Evolutionary conservation across 2,113 vertebrate species (phyloP), one percentile per base, ranked within the genome.

Genomic region (Lutjanus erythropterus): DNA sequence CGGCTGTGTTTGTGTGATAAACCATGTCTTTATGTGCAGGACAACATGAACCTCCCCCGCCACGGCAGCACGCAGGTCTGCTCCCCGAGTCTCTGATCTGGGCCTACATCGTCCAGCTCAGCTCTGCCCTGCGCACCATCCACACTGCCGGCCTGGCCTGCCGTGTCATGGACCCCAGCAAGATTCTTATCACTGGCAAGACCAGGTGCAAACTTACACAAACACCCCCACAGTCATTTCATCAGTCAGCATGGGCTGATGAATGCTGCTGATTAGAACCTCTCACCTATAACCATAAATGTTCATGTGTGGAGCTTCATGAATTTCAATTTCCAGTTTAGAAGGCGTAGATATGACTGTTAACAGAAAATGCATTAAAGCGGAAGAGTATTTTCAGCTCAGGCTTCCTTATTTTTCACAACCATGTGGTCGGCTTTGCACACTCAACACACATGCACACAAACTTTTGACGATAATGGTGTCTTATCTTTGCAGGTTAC

Each of bases 41-140:
- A 58, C 98, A 98, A 77, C 97, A 98, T 1, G 97, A 99, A 84
- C 97, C 97, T 16, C 98, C 98, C 2, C 94, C 97, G 19, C 97
- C 98, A 21, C 96, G 98, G 75, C 98, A 99, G 88, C 98, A 99
- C 11, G 98, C 97, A 0, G 98, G 98, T 6, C 94, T 99, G 78
- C 94, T 99, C 60, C 98, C 98, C 0, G 98, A 99, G 85, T 99
- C 98, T 68, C 96, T 99, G 70, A 99, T 99, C 88, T 99, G 98
- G 98, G 98, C 98, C 1, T 99, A 99, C 71, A 97, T 99, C 4
- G 98, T 99, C 77, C 98, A 99, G 81, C 95, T 99, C 23, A 99
- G 97, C 86, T 99, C 98, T 3, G 98, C 98, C 0, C 86, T 99
- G 78, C 95, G 98, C 33, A 98, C 97, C 89, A 97, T 99, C 91